These are phyloP conservation scores for Siniperca knerii DNA, from an alignment of 2,113 vertebrate species.

Conservation along the genomic window DNA sequence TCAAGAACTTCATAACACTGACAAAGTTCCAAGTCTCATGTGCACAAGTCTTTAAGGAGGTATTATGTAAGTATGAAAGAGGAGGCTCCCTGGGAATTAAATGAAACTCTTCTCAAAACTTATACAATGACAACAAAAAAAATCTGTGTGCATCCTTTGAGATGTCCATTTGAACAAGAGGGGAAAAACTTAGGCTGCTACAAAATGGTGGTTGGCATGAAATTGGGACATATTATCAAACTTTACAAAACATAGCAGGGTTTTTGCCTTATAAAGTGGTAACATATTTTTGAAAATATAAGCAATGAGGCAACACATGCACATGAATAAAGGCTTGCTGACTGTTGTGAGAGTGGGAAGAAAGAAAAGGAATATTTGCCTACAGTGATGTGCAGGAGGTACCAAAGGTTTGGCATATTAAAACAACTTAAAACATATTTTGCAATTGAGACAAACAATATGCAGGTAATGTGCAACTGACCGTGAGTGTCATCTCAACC, in stretches of 20 bases:
- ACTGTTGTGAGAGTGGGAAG: neutral
- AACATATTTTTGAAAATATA: neutral
- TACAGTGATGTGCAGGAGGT: too few relatives aligned
- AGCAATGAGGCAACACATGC: neutral
- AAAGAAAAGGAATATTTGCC: neutral
- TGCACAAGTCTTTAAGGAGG: conserved; percentile 11
- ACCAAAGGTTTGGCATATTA: neutral
- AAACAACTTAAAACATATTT: neutral
- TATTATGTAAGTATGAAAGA: conserved; percentile 31
- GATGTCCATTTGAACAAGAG: conserved; percentile 15
- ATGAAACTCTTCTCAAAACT: conserved; percentile 28
- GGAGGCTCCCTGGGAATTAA: conserved; percentile 3
- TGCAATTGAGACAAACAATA: neutral
- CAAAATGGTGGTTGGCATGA: neutral
- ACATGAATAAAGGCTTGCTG: neutral
- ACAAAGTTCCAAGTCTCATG: conserved; percentile 15
- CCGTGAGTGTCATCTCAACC: neutral
- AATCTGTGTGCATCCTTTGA: conserved; percentile 15
- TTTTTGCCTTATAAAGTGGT: neutral
- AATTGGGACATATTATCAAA: neutral
- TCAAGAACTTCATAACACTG: conserved; percentile 3
- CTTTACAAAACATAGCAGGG: neutral
- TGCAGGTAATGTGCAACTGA: neutral
- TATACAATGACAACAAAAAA: neutral
- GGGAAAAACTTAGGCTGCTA: neutral